A percentile compares a stretch with the other conserved stretches of the same genome.
Conservation (phyloP, 2,113 vertebrate genomes). For the Corvus cornix region DNA sequence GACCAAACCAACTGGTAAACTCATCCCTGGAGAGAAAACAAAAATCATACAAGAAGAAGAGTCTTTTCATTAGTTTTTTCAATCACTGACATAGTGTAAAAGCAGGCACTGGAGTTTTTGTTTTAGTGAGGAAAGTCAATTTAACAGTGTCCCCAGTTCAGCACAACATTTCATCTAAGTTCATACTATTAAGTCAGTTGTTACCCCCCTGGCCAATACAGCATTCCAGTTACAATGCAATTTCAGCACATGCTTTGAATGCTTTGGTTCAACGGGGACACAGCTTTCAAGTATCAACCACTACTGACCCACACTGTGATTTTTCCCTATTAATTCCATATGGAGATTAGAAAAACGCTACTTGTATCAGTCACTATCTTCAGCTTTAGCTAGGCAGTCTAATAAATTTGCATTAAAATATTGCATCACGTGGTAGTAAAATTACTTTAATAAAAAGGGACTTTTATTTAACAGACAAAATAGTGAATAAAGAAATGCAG, state of each 20-base stretch:
- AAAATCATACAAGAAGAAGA: background rate
- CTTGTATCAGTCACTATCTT: background rate
- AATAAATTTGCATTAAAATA: background rate
- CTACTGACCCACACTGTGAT: background rate
- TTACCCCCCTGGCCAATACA: background rate
- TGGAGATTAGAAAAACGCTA: background rate
- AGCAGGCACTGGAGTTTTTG: background rate
- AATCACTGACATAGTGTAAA: background rate
- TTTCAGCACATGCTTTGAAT: background rate
- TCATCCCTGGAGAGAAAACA: slow-evolving; percentile 62
- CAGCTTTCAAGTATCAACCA: background rate
- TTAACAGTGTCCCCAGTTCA: background rate
- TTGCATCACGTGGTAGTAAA: background rate
- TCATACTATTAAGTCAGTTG: background rate
- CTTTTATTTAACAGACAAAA: background rate
- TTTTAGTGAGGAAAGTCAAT: background rate
- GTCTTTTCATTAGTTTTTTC: background rate
- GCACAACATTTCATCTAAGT: background rate
- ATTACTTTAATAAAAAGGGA: background rate
- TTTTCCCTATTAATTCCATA: background rate
- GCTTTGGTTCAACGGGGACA: background rate
- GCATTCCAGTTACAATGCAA: background rate
- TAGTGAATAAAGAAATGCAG: background rate
- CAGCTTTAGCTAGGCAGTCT: background rate
- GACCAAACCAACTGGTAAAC: slow-evolving; percentile 56